These are phyloP conservation scores for Hyppa rectilinea DNA, from an alignment of 2,888 invertebrate species.

Conservation along the genomic window DNA sequence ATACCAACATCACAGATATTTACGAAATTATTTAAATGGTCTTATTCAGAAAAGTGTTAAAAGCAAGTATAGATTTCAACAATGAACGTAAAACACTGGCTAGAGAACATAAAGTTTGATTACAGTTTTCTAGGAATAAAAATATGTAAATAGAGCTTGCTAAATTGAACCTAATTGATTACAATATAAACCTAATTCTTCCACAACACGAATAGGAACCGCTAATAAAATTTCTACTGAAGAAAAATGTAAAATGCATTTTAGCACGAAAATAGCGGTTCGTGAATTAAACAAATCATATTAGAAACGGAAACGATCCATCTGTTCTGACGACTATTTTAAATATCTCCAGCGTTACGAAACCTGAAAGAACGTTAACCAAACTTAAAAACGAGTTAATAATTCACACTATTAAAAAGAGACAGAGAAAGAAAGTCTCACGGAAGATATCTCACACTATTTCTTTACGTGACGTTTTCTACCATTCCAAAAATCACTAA, in stretches of 20 bases:
- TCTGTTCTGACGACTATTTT: slow-evolving; percentile 1
- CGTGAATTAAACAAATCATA: background rate
- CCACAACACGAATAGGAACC: slow-evolving; percentile 12
- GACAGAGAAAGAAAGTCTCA: too few species aligned
- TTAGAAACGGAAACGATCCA: slow-evolving; percentile 14
- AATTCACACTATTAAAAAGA: too few species aligned
- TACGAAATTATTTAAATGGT: background rate
- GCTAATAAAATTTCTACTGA: slow-evolving; percentile 6
- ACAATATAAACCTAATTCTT: slow-evolving; percentile 18
- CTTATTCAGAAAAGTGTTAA: too few species aligned
- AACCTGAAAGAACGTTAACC: background rate
- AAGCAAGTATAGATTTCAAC: background rate
- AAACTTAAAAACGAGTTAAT: too few species aligned
- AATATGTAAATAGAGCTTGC: background rate
- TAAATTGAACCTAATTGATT: slow-evolving; percentile 7
- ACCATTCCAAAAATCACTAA: too few species aligned
- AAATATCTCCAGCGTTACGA: background rate
- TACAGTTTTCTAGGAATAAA: background rate
- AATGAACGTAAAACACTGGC: background rate
- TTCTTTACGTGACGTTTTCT: too few species aligned
- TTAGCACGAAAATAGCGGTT: slow-evolving; percentile 3
- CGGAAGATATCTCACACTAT: too few species aligned
- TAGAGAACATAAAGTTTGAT: background rate
- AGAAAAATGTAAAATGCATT: slow-evolving; percentile 17
- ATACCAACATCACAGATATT: background rate